Evolutionary conservation across 2,888 invertebrate species (phyloP).

Genomic region (Oscheius sp.): DNA sequence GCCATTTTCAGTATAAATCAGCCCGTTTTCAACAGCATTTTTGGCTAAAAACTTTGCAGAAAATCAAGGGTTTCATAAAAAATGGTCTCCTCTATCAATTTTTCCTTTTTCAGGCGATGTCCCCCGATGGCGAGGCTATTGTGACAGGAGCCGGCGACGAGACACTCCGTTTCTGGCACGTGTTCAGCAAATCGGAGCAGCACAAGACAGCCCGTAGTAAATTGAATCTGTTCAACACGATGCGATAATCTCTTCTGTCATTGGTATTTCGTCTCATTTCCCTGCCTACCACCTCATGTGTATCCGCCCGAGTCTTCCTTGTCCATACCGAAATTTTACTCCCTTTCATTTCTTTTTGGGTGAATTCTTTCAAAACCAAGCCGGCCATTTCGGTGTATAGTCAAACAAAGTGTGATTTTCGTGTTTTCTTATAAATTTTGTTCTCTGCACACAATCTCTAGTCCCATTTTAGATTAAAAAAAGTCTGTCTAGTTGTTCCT

Average conservation of each 20-base stretch:
- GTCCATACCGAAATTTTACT: neutral
- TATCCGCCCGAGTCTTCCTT: neutral
- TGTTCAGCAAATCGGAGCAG: constrained; percentile 85
- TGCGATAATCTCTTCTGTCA: constrained; percentile 50
- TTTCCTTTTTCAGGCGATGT: constrained; percentile 81
- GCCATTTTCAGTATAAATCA: too few species aligned
- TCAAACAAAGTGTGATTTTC: constrained; percentile 22
- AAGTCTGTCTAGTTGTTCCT: too few species aligned
- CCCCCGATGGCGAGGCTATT: constrained; percentile 97
- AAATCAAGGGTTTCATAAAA: too few species aligned
- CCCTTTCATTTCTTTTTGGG: constrained; percentile 6
- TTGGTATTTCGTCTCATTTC: neutral
- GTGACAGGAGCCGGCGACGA: constrained; percentile 99
- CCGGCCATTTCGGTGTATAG: constrained; percentile 1
- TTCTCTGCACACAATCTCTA: too few species aligned
- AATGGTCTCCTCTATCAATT: too few species aligned
- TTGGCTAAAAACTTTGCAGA: too few species aligned
- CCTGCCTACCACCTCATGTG: constrained; percentile 1
- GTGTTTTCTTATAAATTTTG: neutral
- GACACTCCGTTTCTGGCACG: constrained; percentile 97
- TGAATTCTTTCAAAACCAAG: constrained; percentile 19
- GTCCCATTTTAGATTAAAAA: too few species aligned
- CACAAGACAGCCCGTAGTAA: constrained; percentile 51
- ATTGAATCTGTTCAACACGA: constrained; percentile 56
- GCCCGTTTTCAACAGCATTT: too few species aligned